Percentiles rank a stretch among this genome's conserved stretches.
phyloP scores from a whole-genome alignment of 1,140 invertebrate species.

The Hylaeus anthracinus region DNA sequence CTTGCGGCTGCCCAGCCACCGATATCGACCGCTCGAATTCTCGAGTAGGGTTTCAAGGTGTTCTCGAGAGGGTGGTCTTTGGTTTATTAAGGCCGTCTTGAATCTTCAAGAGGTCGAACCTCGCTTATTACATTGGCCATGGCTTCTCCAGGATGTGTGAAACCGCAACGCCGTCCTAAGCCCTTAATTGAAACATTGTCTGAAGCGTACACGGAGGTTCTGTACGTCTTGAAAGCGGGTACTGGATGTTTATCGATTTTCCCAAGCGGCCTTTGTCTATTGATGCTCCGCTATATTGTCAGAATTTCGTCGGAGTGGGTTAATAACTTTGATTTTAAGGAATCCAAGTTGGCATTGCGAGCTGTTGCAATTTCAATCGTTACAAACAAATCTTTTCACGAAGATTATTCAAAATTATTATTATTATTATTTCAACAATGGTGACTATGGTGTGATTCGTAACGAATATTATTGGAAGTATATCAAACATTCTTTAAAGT shows the following conservation, averaged over 20 bases:
- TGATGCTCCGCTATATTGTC: neutral
- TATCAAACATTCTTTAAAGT: no score
- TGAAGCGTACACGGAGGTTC: constrained; percentile 38
- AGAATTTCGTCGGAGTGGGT: neutral
- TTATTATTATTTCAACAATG: no score
- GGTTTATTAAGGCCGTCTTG: constrained; percentile 52
- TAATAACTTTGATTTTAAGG: no score
- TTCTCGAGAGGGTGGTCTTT: constrained; percentile 35
- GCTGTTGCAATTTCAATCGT: neutral
- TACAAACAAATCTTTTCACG: neutral
- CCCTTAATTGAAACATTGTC: constrained; percentile 58
- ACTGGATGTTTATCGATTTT: neutral
- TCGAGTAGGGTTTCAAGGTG: constrained; percentile 30
- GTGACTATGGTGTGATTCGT: no score
- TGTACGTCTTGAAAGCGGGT: neutral
- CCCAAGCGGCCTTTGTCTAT: neutral
- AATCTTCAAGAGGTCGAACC: constrained; percentile 33
- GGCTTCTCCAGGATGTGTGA: constrained; percentile 27
- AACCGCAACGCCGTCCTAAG: constrained; percentile 15
- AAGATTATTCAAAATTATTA: no score
- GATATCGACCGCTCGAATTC: constrained; percentile 35
- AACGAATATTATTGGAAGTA: no score
- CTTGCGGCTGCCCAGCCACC: neutral
- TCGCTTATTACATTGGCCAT: constrained; percentile 50
- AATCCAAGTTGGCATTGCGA: neutral